Evolutionary conservation across 2,797 vertebrate genomes (phyloP).

Genomic region (Pteronotus mesoamericanus): DNA sequence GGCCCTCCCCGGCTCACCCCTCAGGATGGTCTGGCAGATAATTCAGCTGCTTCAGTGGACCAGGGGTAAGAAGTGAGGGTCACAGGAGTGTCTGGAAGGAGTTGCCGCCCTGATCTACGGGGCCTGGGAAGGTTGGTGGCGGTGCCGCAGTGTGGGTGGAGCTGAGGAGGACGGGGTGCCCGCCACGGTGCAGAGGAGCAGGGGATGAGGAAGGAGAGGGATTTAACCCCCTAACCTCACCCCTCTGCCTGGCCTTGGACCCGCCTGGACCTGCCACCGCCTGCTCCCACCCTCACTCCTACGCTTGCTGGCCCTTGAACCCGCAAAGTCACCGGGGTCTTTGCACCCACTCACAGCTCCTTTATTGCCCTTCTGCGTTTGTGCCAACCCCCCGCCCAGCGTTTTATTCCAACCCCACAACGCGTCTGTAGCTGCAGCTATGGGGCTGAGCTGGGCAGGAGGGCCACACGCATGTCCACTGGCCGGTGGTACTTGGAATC

Average conservation of each 20-base stretch:
- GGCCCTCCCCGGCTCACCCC: background rate
- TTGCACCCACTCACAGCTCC: background rate
- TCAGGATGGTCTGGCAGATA: background rate
- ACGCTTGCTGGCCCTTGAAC: background rate
- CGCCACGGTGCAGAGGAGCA: too few relatives aligned
- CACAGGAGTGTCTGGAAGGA: background rate
- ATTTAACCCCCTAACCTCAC: background rate
- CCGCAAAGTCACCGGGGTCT: background rate
- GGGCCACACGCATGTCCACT: background rate
- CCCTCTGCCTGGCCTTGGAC: background rate
- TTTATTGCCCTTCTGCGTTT: background rate
- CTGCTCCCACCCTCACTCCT: too few relatives aligned
- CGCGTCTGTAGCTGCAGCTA: background rate
- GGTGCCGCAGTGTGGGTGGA: too few relatives aligned
- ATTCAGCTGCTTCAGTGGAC: background rate
- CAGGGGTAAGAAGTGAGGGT: background rate
- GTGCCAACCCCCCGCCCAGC: background rate
- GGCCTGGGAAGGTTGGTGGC: rapidly evolving
- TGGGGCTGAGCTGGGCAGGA: background rate
- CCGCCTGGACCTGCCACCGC: too few relatives aligned
- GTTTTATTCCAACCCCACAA: background rate
- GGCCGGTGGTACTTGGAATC: background rate
- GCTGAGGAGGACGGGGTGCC: too few relatives aligned
- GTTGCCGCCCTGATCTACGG: background rate
- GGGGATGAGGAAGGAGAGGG: too few relatives aligned